Percentiles rank a stretch among this genome's conserved stretches.
These are phyloP conservation scores for Drosophila willistoni DNA, from an alignment of 1,140 invertebrate genomes.

Conservation along the genomic window DNA sequence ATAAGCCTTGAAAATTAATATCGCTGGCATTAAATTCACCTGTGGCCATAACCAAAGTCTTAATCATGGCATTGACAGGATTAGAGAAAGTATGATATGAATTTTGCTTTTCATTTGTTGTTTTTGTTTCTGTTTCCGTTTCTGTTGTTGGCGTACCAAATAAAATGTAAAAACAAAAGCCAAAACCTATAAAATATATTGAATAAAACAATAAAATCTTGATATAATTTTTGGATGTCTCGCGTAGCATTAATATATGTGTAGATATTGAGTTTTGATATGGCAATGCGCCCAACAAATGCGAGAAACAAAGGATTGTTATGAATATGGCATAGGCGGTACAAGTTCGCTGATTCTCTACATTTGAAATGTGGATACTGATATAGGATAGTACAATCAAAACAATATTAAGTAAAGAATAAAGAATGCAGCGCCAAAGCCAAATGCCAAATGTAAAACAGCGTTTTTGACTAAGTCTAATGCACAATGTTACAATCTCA, in stretches of 20 bases:
- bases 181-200: slow-evolving; percentile 90
- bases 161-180: slow-evolving; percentile 89
- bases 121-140: too few relatives aligned
- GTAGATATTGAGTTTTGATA: slow-evolving; percentile 85
- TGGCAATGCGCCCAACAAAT: slow-evolving; percentile 89
- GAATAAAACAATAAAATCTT: slow-evolving; percentile 90
- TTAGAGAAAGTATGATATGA: slow-evolving; percentile 4
- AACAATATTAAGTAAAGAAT: slow-evolving; percentile 75
- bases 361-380: too few relatives aligned
- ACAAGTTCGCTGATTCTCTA: slow-evolving; percentile 82
- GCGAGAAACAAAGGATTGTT: slow-evolving; percentile 88
- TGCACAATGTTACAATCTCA: slow-evolving; percentile 78
- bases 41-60: not conserved
- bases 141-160: not conserved
- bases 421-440: too few relatives aligned
- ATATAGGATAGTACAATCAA: slow-evolving; percentile 44
- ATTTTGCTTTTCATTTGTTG: not conserved
- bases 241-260: slow-evolving; percentile 90
- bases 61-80: not conserved
- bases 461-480: too few relatives aligned
- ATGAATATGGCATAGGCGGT: slow-evolving; percentile 88
- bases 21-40: not conserved
- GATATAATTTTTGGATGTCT: slow-evolving; percentile 89
- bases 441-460: too few relatives aligned
- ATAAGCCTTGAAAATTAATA: not conserved